Base-by-base conservation (phyloP, 2,888 invertebrate genomes). In the Sarcophaga caerulescens region DNA sequence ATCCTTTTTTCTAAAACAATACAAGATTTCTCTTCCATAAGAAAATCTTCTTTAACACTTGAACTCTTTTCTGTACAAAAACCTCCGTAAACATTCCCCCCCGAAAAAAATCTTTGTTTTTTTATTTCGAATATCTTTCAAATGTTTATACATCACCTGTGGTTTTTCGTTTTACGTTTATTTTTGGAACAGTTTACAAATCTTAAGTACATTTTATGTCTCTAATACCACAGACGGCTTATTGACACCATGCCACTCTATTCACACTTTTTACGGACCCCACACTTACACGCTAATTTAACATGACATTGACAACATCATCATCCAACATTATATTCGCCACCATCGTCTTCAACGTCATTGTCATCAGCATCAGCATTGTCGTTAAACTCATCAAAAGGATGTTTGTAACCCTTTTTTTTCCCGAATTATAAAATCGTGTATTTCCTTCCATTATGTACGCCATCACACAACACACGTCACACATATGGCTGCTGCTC, bases 171-270 rank as follows among this genome's bases (percentile, higher is more conserved):
- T 59, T 87, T 65, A 35, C 35, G 79, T 84, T 84, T 68, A 69
- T 60, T 66, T 47, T 47, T 47, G 12, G 47, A 14, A 52, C 5
- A 14, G 14, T n/a, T 47, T 60, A 62, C 60, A 84, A 87, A 75
- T 83, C 84, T 87, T 87, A 88, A 87, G 84, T 86, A 85, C 81
- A 90, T 89, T 89, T 87, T 85, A 81, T 86, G 87, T 85, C 82
- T 87, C 81, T 87, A 87, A 88, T 82, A 71, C 88, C 85, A 87
- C 88, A 88, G 86, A 87, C 87, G 77, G 89, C 88, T 89, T 89
- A 90, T 87, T 89, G 88, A 89, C 90, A 89, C 89, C 89, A 88
- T 84, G 87, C 89, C 90, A 89, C 89, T 89, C 88, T 84, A 81
- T 78, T 81, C 87, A 84, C 70, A 83, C 86, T 63, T 79, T 84